Base-by-base conservation (phyloP, 2,113 vertebrate species). In the Callaeas wilsoni region DNA sequence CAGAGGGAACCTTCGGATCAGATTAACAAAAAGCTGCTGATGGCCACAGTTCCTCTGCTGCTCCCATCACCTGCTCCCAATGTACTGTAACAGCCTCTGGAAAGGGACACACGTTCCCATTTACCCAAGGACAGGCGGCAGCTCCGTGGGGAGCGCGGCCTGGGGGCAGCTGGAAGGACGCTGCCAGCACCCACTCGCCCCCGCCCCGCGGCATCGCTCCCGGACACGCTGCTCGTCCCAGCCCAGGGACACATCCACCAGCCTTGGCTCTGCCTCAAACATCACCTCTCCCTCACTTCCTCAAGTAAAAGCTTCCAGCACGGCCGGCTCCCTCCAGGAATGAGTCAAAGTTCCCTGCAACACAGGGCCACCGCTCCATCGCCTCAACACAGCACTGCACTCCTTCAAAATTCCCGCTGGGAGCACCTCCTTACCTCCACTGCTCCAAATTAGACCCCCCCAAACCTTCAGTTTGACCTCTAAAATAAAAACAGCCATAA, bases 151-250 rank as follows among this genome's bases (percentile, higher is more conserved):
- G 65, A 85, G 39, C 2, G 0, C n/a, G 42, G 82, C 85, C 75
- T 42, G 6, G 12, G 52, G 84, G 83, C 37, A 37, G 87, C 60
- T 55, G 85, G 35, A 33, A 49, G 39, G 93, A 12, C 16, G 2
- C 59, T 88, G 70, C 27, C 90, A 55, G 87, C 60, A 30, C 33
- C 82, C 64, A 3, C 46, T 53, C 0, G 0, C 2, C 39, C 73
- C 35, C 32, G 6, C 2, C 39, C 30, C 1, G n/a, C 1, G 4
- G 57, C 65, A 35, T 18, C 3, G 2, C 68, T 47, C 46, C 49
- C 0, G 4, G 73, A 6, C 44, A 41, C 0, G 3, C 30, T 8
- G 47, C 63, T 84, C 1, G 0, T 4, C 47, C 60, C 84, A 32
- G 56, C 49, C 49, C 16, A 1, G 78, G 70, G 83, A 70, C 32